Evolutionary conservation across 2,113 vertebrate genomes (phyloP).

Genomic region (Circaetus cinerascens): DNA sequence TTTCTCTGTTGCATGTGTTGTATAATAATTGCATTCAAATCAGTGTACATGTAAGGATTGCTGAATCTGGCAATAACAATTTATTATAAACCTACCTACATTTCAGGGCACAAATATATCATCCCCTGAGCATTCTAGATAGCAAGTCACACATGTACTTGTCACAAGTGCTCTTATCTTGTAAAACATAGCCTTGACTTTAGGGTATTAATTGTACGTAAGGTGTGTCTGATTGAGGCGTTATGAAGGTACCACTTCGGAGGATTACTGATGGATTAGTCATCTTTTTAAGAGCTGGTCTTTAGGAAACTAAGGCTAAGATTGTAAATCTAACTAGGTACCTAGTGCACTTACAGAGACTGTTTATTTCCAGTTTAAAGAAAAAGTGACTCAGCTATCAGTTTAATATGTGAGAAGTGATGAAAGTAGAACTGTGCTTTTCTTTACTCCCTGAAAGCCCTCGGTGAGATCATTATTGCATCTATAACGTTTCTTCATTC

Average conservation of each 20-base stretch:
- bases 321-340: background rate
- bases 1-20: background rate
- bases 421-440: background rate
- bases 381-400: background rate
- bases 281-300: background rate
- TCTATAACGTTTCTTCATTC: background rate
- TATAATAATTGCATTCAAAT: background rate
- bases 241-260: background rate
- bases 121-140: background rate
- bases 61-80: background rate
- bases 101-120: background rate
- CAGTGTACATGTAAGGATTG: background rate
- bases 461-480: background rate
- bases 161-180: background rate
- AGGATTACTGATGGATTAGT: constrained; percentile 5
- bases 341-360: background rate
- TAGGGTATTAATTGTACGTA: background rate
- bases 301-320: background rate
- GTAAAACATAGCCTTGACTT: background rate
- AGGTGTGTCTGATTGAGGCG: background rate
- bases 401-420: background rate
- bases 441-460: background rate
- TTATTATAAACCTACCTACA: background rate
- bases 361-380: background rate
- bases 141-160: background rate